phyloP scores from a whole-genome alignment of 2,797 vertebrate genomes.

The Ficedula albicollis region DNA sequence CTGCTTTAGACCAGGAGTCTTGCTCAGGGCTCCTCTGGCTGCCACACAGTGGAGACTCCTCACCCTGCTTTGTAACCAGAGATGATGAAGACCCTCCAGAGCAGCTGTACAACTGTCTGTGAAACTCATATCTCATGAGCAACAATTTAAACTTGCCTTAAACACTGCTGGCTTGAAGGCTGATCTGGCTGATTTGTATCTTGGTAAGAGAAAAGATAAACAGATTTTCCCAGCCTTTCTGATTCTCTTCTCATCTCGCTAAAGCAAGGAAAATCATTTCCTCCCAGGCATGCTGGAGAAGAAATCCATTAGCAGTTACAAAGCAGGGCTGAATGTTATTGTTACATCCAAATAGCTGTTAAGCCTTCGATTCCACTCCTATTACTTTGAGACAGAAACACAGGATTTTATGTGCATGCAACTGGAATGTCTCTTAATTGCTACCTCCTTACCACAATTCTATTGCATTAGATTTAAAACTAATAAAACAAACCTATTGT shows the following conservation, averaged over 20 bases:
- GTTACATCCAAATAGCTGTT: not conserved
- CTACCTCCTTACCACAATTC: not conserved
- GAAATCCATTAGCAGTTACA: not conserved
- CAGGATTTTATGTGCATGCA: not conserved
- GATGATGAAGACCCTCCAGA: not conserved
- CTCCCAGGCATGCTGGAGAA: not conserved
- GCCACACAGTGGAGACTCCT: not conserved
- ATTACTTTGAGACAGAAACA: not conserved
- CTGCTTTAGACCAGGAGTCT: not conserved
- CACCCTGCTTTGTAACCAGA: not conserved
- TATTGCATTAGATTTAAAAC: not conserved
- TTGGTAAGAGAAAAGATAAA: not conserved
- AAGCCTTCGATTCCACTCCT: not conserved
- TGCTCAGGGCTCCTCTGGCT: not conserved
- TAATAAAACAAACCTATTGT: not conserved
- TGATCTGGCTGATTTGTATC: conserved; percentile 20
- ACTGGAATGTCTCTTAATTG: not conserved
- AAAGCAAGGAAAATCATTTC: conserved; percentile 11
- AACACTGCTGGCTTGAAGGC: not conserved
- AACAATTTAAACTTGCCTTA: not conserved
- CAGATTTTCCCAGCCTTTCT: conserved; percentile 6
- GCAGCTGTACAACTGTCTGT: not conserved
- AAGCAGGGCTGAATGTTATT: not conserved
- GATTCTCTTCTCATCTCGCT: not conserved
- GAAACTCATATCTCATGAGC: not conserved